A percentile compares a stretch with the other conserved stretches of the same genome.
Conservation (phyloP, 2,888 invertebrate species). For the Plagodis pulveraria region DNA sequence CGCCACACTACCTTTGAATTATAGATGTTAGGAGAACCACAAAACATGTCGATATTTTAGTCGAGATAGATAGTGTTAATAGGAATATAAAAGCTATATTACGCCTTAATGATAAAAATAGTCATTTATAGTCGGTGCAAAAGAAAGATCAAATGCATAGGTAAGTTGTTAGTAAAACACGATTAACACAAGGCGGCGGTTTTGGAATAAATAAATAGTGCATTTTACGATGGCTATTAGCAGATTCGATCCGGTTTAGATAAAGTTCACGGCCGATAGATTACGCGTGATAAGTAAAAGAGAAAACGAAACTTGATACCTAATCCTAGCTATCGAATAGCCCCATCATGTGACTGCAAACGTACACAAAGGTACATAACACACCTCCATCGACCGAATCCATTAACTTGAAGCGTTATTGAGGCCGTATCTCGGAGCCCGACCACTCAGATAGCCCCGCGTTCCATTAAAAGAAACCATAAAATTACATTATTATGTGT, state of each 20-base stretch:
- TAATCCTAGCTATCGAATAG: conserved; percentile 32
- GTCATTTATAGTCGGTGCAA: conserved; percentile 4
- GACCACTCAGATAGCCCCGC: conserved; percentile 70
- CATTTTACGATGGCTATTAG: conserved; percentile 24
- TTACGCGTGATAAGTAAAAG: conserved; percentile 25
- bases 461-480: conserved; percentile 82
- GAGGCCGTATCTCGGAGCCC: conserved; percentile 70
- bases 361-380: conserved; percentile 37
- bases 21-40: conserved; percentile 74
- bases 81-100: conserved; percentile 54
- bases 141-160: conserved; percentile 7
- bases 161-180: conserved; percentile 18
- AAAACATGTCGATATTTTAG: conserved; percentile 74
- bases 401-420: conserved; percentile 79
- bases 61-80: conserved; percentile 69
- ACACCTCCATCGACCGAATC: conserved; percentile 58
- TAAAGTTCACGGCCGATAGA: conserved; percentile 39
- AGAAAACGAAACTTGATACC: conserved; percentile 32
- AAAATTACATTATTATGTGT: conserved; percentile 84
- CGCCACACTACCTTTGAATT: conserved; percentile 69
- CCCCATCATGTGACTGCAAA: conserved; percentile 17
- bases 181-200: conserved; percentile 6
- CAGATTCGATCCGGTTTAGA: conserved; percentile 30
- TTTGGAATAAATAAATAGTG: conserved; percentile 22
- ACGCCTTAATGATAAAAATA: conserved; percentile 32